phyloP scores from a whole-genome alignment of 1,140 invertebrate species.

The Mizuhopecten yessoensis region DNA sequence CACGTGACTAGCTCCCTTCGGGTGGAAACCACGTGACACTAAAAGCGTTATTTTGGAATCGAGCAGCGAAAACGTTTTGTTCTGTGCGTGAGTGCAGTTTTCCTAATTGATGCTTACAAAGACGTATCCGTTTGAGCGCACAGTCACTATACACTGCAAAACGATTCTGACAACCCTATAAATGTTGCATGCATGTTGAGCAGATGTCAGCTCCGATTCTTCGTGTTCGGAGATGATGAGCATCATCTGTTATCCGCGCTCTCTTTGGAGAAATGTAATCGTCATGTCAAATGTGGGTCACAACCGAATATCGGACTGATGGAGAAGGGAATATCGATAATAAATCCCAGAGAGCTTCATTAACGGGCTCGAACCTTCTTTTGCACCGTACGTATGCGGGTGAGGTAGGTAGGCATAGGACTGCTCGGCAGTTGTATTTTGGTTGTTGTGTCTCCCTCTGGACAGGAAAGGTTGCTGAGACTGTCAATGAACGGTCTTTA shows the following conservation, averaged over 20 bases:
- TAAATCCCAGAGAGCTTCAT: background rate
- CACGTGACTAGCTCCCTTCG: conserved; percentile 14
- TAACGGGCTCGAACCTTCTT: background rate
- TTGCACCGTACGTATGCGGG: background rate
- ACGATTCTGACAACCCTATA: conserved; percentile 25
- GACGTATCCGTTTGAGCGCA: background rate
- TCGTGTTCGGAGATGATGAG: background rate
- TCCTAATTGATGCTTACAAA: background rate
- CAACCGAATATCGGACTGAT: conserved; percentile 30
- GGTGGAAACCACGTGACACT: background rate
- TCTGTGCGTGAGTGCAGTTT: conserved; percentile 10
- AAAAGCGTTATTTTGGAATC: background rate
- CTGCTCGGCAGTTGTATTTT: background rate
- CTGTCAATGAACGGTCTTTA: background rate
- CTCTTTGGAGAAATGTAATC: conserved; percentile 33
- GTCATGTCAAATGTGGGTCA: conserved; percentile 17
- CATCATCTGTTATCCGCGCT: conserved; percentile 30
- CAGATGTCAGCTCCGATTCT: background rate
- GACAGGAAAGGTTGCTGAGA: background rate
- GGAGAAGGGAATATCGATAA: background rate
- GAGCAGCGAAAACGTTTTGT: background rate
- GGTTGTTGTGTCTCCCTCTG: background rate
- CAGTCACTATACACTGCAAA: conserved; percentile 11
- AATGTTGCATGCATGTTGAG: conserved; percentile 33
- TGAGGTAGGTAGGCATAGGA: background rate